Evolutionary conservation across 2,888 invertebrate species (phyloP), one percentile per base, ranked within the genome.

Genomic region (Amblyjoppa proteus): DNA sequence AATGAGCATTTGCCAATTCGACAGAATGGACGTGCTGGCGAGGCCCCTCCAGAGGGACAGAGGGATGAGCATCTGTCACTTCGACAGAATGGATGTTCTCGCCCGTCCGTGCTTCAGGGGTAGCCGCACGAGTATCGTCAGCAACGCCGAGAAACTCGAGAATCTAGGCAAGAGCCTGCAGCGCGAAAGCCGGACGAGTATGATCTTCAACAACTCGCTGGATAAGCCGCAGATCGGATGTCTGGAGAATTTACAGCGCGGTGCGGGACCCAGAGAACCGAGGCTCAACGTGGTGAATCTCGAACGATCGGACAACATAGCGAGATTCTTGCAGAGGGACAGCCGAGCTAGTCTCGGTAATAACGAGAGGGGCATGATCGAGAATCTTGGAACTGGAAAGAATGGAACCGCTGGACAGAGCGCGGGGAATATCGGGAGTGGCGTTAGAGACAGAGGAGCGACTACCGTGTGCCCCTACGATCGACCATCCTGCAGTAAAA

Each of bases 401-500:
- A 83, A 78, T 6, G 45, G 20, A 16, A 38, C 11, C 4, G 64
- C 81, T 1, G 82, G 70, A 34, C 85, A 83, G 28, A 85, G 85
- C 73, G 79, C 80, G 2, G 85, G 85, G 5, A 82, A 76, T 31
- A 83, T 85, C 11, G 79, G 79, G 2, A 71, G 58, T 20, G 49
- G 45, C 1, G 49, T 25, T 13, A 81, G 77, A 25, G 81, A 85
- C 5, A 78, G 70, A 64, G 58, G 53, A 49, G 31, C 41, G 16
- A 31, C 31, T 34, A 81, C 61, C 25, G 83, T 83, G 7, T 86
- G 87, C 49, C 89, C 89, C 16, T 84, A 88, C 71, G 92, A 93
- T 88, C 90, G 90, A 84, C 92, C 93, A 25, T 91, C 91, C 38
- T 92, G 91, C 84, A 93, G 92, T 81, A 92, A 92, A 81, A 91